Base-by-base conservation (phyloP, 2,113 vertebrate genomes). In the Stegastes partitus region DNA sequence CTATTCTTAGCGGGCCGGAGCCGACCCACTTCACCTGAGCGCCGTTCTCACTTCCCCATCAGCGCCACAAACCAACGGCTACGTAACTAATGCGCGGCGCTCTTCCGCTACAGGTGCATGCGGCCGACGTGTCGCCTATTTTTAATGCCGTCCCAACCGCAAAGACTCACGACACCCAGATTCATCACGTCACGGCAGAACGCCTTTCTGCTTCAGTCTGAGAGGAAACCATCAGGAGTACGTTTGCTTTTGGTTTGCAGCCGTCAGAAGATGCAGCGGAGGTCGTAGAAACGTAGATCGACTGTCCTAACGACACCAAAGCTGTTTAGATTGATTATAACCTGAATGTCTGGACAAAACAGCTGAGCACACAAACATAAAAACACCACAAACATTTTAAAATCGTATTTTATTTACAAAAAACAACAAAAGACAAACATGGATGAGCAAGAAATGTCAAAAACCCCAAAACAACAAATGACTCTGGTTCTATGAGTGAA, bases 21-120 rank as follows among this genome's bases (percentile, higher is more conserved):
- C 68, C 73, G 66, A 58, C 53, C 70, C 68, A 86, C 74, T 81
- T 89, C 80, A 89, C 83, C 89, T 91, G 83, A 85, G 64, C 67
- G 59, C 53, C 16, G 10, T 66, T 92, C 67, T 92, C 90, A 84
- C 87, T 92, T 92, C 90, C 86, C 57, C 77, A 57, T 67, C 74
- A 28, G 19, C 25, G 15, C 75, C 75, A 56, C 72, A 78, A 73
- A 87, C 73, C 78, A 51, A 85, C 83, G 55, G 68, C 74, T 74
- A 71, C 82, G 81, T 72, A 68, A 82, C 79, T 79, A 83, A 86
- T 79, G 50, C 73, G 50, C 62, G 25, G 42, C 31, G 44, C 78
- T 18, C 82, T 92, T 92, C 91, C 90, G 91, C 90, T 59, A 65
- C 90, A 91, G 88, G 89, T 93, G 91, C 77, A 47, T 63, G 81